Evolutionary conservation across 2,113 vertebrate genomes (phyloP).

Genomic region (Panthera uncia): DNA sequence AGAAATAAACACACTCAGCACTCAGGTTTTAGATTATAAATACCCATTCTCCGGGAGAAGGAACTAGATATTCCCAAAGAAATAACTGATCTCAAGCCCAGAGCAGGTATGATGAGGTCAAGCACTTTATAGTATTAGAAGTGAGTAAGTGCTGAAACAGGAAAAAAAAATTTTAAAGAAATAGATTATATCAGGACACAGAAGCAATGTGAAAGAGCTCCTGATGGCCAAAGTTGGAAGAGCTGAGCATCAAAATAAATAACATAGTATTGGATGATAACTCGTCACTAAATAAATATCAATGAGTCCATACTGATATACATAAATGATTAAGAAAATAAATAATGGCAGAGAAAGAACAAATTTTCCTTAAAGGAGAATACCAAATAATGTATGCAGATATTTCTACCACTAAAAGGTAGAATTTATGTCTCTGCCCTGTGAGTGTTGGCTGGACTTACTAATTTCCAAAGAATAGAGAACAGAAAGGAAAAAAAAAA

Average conservation of each 20-base stretch:
- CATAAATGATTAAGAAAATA: background rate
- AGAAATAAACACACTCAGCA: background rate
- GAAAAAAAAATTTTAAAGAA: background rate
- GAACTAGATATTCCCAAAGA: background rate
- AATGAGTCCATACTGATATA: background rate
- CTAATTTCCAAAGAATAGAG: background rate
- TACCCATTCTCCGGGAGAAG: background rate
- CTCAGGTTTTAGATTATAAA: background rate
- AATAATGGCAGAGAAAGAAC: background rate
- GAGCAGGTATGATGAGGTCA: accelerated
- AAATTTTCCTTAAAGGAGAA: background rate
- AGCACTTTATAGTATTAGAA: background rate
- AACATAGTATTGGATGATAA: background rate
- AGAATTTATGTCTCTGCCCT: background rate
- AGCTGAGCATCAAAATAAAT: background rate
- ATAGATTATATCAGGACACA: background rate
- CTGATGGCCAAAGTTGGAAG: background rate
- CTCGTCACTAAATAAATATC: background rate
- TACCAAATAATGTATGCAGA: background rate
- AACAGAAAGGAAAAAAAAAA: background rate
- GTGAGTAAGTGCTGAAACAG: background rate
- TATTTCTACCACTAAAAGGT: background rate
- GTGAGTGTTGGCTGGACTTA: background rate
- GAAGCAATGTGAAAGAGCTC: background rate
- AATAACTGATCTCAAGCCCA: background rate